Conservation (phyloP, 2,888 invertebrate species). For the Aphrophora alni region DNA sequence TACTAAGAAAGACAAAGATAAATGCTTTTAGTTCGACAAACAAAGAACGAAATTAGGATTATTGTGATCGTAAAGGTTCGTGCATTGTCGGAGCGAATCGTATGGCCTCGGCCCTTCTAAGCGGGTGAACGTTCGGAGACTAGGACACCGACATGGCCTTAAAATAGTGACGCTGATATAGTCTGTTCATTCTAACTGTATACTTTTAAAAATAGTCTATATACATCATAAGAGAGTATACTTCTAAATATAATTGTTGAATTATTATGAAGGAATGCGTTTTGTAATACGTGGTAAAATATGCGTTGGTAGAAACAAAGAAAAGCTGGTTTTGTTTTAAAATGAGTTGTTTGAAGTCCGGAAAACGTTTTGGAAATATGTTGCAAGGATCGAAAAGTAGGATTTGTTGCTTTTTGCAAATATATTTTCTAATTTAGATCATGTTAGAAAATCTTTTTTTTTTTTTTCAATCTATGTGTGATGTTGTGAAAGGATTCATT, state of each 20-base stretch:
- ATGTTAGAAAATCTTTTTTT: too few relatives aligned
- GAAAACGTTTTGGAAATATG: too few relatives aligned
- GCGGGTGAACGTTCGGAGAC: slow-evolving; percentile 35
- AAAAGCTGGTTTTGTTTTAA: too few relatives aligned
- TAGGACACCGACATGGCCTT: slow-evolving; percentile 34
- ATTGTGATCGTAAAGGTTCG: slow-evolving; percentile 17
- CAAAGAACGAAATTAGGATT: slow-evolving; percentile 1
- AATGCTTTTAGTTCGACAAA: background rate
- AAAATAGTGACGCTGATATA: slow-evolving; percentile 30
- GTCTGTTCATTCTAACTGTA: background rate
- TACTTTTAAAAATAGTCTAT: background rate
- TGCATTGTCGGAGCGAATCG: slow-evolving; percentile 4
- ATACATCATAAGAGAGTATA: background rate
- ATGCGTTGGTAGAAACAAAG: too few relatives aligned
- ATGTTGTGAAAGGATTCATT: too few relatives aligned
- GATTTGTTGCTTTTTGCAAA: too few relatives aligned
- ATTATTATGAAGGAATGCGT: background rate
- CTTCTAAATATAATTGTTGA: background rate
- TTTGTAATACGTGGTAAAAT: background rate
- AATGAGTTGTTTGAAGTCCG: too few relatives aligned
- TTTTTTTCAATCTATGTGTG: too few relatives aligned
- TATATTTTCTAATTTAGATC: too few relatives aligned
- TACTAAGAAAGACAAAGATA: background rate
- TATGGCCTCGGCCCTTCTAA: slow-evolving; percentile 35
- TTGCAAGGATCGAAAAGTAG: too few relatives aligned